phyloP scores from a whole-genome alignment of 2,797 vertebrate genomes.

The Notamacropus eugenii region DNA sequence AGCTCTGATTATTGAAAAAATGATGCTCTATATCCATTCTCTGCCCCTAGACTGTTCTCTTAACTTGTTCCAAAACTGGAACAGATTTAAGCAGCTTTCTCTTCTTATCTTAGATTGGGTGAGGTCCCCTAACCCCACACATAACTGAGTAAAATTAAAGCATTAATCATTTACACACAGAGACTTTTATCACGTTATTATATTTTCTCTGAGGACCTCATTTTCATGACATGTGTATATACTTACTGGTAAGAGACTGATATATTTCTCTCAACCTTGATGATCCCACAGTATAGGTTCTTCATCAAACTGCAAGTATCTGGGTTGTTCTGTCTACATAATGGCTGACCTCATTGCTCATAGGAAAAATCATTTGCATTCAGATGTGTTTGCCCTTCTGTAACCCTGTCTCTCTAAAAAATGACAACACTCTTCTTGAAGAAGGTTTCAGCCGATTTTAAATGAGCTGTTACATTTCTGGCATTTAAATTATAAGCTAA shows the following conservation, averaged over 20 bases:
- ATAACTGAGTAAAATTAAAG: not conserved
- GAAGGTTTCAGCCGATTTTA: not conserved
- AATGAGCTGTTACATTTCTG: slow-evolving; percentile 14
- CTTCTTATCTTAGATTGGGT: not conserved
- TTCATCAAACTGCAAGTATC: not conserved
- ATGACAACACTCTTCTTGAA: not conserved
- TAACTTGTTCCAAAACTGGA: not conserved
- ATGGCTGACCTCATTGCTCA: not conserved
- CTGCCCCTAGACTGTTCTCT: not conserved
- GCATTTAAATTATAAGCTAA: slow-evolving; percentile 20
- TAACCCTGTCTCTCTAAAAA: not conserved
- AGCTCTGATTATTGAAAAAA: not conserved
- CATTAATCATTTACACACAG: not conserved
- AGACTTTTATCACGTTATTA: not conserved
- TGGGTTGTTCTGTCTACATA: not conserved
- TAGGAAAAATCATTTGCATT: not conserved
- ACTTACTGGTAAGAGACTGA: not conserved
- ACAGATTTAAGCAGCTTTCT: not conserved
- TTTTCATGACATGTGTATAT: not conserved
- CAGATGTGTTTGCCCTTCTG: not conserved
- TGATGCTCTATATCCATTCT: not conserved
- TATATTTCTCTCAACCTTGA: not conserved
- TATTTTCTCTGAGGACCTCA: not conserved
- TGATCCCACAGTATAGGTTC: not conserved
- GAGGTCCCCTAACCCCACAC: not conserved